These are phyloP conservation scores for Rhorus exstirpatorius DNA, from an alignment of 2,888 invertebrate species.

Conservation along the genomic window DNA sequence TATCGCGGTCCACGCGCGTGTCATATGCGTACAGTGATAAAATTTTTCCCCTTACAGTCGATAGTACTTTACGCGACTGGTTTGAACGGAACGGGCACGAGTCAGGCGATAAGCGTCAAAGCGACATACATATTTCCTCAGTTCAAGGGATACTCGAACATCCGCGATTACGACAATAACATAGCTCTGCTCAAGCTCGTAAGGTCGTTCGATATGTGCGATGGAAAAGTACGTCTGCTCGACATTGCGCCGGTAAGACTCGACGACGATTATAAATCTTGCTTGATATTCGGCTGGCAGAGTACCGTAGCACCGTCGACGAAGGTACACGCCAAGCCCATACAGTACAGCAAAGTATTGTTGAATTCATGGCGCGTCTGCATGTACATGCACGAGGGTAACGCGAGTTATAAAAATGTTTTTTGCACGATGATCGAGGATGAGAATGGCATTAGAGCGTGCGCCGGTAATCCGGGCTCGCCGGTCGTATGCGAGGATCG, in stretches of 20 bases:
- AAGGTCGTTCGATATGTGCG: slow-evolving; percentile 73
- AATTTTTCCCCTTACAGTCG: slow-evolving; percentile 66
- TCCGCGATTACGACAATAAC: slow-evolving; percentile 74
- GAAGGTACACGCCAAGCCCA: slow-evolving; percentile 75
- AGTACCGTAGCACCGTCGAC: slow-evolving; percentile 71
- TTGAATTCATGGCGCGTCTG: slow-evolving; percentile 76
- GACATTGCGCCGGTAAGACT: slow-evolving; percentile 71
- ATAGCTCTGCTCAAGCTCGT: slow-evolving; percentile 77
- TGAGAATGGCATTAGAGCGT: slow-evolving; percentile 73
- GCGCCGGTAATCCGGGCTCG: slow-evolving; percentile 79
- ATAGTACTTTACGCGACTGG: slow-evolving; percentile 75
- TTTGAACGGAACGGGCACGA: slow-evolving; percentile 72
- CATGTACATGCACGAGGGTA: slow-evolving; percentile 72
- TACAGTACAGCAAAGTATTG: slow-evolving; percentile 74
- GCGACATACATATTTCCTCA: slow-evolving; percentile 77
- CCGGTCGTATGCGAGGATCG: slow-evolving; percentile 77
- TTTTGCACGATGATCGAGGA: slow-evolving; percentile 76
- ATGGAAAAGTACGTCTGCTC: slow-evolving; percentile 67
- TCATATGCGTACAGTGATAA: too few relatives aligned
- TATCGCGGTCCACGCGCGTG: too few relatives aligned
- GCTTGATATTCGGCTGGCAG: slow-evolving; percentile 78
- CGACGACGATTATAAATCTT: slow-evolving; percentile 74
- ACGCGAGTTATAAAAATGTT: slow-evolving; percentile 73
- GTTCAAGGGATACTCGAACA: slow-evolving; percentile 73
- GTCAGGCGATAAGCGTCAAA: slow-evolving; percentile 74